A percentile compares a stretch with the other conserved stretches of the same genome.
phyloP scores from a whole-genome alignment of 2,113 vertebrate genomes.

The Numenius arquata region DNA sequence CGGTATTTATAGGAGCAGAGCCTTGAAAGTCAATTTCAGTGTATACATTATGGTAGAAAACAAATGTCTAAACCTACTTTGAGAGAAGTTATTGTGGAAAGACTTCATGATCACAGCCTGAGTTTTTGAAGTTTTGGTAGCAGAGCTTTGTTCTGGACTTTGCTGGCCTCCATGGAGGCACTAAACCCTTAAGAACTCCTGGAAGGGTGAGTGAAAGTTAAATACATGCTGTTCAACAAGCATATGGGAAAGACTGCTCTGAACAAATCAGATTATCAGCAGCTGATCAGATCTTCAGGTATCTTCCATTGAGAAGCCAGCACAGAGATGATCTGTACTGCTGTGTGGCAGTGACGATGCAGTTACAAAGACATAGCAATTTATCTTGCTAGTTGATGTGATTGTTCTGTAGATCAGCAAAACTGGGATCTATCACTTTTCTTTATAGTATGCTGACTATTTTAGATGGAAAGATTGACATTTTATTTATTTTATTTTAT shows the following conservation, averaged over 20 bases:
- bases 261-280: neutral
- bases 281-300: neutral
- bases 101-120: neutral
- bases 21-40: neutral
- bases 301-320: neutral
- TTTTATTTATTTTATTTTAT: neutral
- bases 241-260: neutral
- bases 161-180: neutral
- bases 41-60: neutral
- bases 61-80: neutral
- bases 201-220: neutral
- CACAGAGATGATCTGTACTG: neutral
- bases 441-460: neutral
- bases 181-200: neutral
- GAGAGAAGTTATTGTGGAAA: neutral
- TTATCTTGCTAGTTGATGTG: neutral
- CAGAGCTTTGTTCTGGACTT: neutral
- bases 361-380: neutral
- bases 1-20: neutral
- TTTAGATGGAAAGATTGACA: neutral
- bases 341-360: neutral
- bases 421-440: neutral
- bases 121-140: neutral
- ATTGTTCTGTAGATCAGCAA: neutral
- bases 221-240: neutral